These are phyloP conservation scores for Cuniculus paca DNA, from an alignment of 2,797 vertebrate genomes.

Conservation along the genomic window DNA sequence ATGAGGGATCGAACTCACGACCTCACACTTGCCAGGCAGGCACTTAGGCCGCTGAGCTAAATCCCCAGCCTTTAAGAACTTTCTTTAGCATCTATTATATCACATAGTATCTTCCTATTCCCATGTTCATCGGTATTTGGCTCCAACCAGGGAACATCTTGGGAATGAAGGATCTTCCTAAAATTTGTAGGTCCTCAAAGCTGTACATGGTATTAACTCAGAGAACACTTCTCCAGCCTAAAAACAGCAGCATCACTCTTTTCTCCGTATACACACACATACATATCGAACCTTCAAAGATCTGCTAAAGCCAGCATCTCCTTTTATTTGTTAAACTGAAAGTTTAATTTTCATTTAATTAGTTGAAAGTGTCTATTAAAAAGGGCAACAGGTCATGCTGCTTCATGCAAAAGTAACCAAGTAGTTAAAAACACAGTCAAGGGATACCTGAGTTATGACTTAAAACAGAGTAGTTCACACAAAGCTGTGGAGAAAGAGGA, in stretches of 20 bases:
- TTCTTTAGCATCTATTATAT: not conserved
- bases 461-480: conserved; percentile 54
- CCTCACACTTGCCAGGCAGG: too few species aligned
- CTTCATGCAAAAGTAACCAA: conserved; percentile 28
- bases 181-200: not conserved
- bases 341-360: not conserved
- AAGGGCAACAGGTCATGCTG: not conserved
- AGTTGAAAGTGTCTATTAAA: not conserved
- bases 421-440: conserved; percentile 13
- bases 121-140: not conserved
- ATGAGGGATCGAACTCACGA: too few species aligned
- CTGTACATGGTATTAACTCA: not conserved
- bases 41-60: too few species aligned
- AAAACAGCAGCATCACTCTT: conserved; percentile 36
- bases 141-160: not conserved
- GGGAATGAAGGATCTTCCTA: not conserved
- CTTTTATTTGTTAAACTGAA: not conserved
- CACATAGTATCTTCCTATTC: not conserved
- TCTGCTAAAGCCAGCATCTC: conserved; percentile 37
- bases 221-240: not conserved
- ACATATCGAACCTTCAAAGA: not conserved
- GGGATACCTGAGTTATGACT: not conserved
- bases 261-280: not conserved
- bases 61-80: too few species aligned
- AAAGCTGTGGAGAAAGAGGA: not conserved